Percentiles rank a stretch among this genome's conserved stretches.
phyloP scores from a whole-genome alignment of 2,797 vertebrate genomes.

The Pteronotus mesoamericanus region DNA sequence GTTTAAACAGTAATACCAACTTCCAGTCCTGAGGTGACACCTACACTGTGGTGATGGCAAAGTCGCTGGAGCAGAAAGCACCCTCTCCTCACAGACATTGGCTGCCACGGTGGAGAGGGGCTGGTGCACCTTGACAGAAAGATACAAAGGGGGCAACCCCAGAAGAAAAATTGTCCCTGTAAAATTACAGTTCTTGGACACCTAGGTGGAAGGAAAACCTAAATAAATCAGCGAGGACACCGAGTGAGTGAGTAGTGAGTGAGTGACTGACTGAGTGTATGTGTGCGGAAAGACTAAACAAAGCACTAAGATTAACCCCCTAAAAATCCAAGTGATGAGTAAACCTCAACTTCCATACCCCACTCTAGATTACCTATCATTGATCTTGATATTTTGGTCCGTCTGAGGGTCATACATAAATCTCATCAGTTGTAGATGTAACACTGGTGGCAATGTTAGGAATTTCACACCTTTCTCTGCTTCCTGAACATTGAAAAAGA shows the following conservation, averaged over 20 bases:
- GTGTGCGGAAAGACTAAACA: neutral
- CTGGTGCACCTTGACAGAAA: neutral
- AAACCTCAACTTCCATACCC: neutral
- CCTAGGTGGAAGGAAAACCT: neutral
- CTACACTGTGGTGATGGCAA: neutral
- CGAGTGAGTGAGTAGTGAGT: too few relatives aligned
- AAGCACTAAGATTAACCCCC: neutral
- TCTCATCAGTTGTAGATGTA: conserved; percentile 98
- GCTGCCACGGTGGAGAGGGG: accelerated
- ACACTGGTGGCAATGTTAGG: conserved; percentile 96
- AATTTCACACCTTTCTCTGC: conserved; percentile 99
- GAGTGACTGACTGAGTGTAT: too few relatives aligned
- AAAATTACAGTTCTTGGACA: neutral
- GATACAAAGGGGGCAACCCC: neutral
- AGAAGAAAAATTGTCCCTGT: neutral
- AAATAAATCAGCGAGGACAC: neutral
- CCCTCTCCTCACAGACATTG: accelerated
- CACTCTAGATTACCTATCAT: conserved; percentile 88
- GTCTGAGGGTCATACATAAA: conserved; percentile 99
- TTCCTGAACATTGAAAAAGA: conserved; percentile 84
- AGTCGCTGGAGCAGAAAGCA: too few relatives aligned
- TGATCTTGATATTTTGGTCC: conserved; percentile 99
- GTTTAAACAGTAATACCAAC: neutral
- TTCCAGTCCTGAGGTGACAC: neutral
- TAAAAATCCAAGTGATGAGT: too few relatives aligned